These are phyloP conservation scores for Capromys pilorides DNA, from an alignment of 2,797 vertebrate genomes.

Conservation along the genomic window DNA sequence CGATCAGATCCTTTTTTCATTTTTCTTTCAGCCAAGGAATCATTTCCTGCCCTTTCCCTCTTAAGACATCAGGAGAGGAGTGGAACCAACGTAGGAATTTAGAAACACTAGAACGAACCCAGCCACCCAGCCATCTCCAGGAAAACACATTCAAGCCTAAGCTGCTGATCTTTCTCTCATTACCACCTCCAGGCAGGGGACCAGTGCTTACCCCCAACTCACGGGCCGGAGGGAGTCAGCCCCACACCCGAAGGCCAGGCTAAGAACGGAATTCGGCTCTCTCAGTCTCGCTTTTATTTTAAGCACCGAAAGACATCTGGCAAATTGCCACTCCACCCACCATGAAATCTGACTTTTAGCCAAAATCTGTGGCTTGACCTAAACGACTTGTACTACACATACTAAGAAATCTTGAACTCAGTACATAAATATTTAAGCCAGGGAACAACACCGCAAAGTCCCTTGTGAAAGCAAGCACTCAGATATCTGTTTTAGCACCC, in stretches of 20 bases:
- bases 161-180: neutral
- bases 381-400: neutral
- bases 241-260: neutral
- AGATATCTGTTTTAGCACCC: neutral
- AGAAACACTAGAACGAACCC: neutral
- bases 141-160: neutral
- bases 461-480: neutral
- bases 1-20: neutral
- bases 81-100: neutral
- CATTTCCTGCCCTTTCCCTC: neutral
- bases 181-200: neutral
- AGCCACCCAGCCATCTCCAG: neutral
- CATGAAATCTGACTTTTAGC: neutral
- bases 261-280: neutral
- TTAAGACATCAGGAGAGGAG: neutral
- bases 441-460: constrained; percentile 2
- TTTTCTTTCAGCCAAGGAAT: constrained; percentile 2
- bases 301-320: constrained; percentile 27
- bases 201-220: constrained; percentile 56
- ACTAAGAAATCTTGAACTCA: constrained; percentile 40
- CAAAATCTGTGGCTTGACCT: constrained; percentile 58
- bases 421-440: constrained; percentile 67
- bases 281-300: constrained; percentile 22
- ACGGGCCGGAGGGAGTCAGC: neutral
- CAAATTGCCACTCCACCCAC: neutral